A percentile compares a stretch with the other conserved stretches of the same genome.
Evolutionary conservation across 2,797 vertebrate genomes (phyloP).

Genomic region (Tympanoctomys barrerae): DNA sequence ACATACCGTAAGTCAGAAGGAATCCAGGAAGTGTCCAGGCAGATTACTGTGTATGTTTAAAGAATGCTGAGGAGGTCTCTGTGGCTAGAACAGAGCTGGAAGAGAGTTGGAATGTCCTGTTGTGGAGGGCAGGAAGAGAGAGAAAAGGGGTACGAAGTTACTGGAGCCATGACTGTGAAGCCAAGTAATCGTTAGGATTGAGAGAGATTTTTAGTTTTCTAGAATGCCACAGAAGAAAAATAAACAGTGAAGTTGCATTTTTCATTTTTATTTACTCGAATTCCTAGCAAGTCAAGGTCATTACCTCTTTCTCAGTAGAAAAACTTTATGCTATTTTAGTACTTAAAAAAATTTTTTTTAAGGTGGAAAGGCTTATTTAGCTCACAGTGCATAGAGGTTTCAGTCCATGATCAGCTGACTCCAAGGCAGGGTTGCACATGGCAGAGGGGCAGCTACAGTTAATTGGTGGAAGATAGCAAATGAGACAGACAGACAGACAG

Average conservation of each 20-base stretch:
- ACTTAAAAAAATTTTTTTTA: too few relatives aligned
- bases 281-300: background rate
- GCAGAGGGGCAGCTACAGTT: too few relatives aligned
- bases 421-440: too few relatives aligned
- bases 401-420: too few relatives aligned
- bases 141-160: background rate
- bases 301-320: constrained; percentile 1
- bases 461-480: too few relatives aligned
- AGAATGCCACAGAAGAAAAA: constrained; percentile 47
- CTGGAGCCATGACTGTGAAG: background rate
- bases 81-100: constrained; percentile 14
- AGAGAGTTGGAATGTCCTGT: background rate
- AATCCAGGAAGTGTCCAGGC: constrained; percentile 39
- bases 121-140: background rate
- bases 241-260: background rate
- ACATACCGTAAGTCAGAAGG: background rate
- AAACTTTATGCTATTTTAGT: background rate
- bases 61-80: background rate
- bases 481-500: too few relatives aligned
- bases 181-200: constrained; percentile 36
- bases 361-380: too few relatives aligned
- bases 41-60: constrained; percentile 1
- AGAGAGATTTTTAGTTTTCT: constrained; percentile 53
- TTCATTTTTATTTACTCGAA: constrained; percentile 10
- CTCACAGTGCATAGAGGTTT: too few relatives aligned